A percentile compares a stretch with the other conserved stretches of the same genome.
phyloP scores from a whole-genome alignment of 1,140 invertebrate species.

The Lepidurus packardi region DNA sequence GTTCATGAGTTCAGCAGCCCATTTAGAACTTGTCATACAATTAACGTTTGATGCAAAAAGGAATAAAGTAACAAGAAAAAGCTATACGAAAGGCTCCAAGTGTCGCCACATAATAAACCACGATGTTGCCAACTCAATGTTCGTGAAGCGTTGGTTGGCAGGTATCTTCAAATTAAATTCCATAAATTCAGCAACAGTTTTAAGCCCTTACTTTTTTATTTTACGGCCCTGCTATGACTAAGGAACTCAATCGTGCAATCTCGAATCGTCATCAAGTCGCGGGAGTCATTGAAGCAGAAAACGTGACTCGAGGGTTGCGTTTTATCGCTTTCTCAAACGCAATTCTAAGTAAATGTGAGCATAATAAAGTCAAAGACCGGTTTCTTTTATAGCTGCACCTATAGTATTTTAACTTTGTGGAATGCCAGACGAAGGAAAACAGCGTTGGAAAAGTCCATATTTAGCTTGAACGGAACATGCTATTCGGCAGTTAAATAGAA shows the following conservation, averaged over 20 bases:
- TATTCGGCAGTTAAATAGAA: neutral
- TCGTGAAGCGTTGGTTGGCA: neutral
- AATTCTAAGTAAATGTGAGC: slow-evolving; percentile 19
- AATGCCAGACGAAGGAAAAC: neutral
- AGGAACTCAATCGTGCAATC: slow-evolving; percentile 4
- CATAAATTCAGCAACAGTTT: slow-evolving; percentile 2
- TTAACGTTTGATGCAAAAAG: neutral
- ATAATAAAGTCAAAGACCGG: slow-evolving; percentile 17
- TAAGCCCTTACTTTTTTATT: neutral
- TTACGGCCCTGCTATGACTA: neutral
- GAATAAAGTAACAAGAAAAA: neutral
- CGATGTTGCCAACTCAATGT: neutral
- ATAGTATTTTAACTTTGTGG: neutral
- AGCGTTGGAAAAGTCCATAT: neutral
- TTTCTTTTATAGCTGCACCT: neutral
- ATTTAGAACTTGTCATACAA: too few relatives aligned
- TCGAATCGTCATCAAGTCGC: neutral
- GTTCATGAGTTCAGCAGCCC: too few relatives aligned
- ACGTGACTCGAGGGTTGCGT: slow-evolving; percentile 9
- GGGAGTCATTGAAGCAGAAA: neutral
- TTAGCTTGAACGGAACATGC: neutral
- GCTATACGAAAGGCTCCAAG: neutral
- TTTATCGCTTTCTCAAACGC: slow-evolving; percentile 12
- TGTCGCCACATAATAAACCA: slow-evolving; percentile 10
- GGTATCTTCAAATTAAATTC: slow-evolving; percentile 6